Percentiles rank a stretch among this genome's conserved stretches.
phyloP scores from a whole-genome alignment of 2,797 vertebrate genomes.

The Anisognathus igniventris region DNA sequence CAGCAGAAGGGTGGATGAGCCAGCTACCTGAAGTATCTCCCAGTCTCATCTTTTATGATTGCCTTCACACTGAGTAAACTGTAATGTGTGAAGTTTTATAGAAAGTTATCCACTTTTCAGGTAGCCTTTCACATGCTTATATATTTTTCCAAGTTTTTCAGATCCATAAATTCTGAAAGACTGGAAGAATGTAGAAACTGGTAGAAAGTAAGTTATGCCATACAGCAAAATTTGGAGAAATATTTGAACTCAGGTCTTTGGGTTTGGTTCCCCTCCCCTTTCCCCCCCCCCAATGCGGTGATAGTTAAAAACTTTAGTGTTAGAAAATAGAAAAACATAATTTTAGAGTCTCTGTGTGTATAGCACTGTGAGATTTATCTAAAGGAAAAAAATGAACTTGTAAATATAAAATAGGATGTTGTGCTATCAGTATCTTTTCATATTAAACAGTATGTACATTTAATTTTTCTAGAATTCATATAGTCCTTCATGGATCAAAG shows the following conservation, averaged over 20 bases:
- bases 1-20: background rate
- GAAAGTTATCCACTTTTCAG: background rate
- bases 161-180: background rate
- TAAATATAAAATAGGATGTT: background rate
- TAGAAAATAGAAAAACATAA: background rate
- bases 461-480: background rate
- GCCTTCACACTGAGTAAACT: background rate
- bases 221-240: background rate
- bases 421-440: background rate
- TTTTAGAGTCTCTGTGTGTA: background rate
- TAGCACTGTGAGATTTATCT: too few species aligned
- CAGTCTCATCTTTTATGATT: background rate
- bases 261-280: rapidly evolving
- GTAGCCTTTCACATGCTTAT: background rate
- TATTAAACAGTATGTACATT: background rate
- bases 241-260: background rate
- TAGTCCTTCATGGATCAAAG: background rate
- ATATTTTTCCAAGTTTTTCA: background rate
- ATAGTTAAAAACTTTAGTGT: background rate
- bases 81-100: background rate
- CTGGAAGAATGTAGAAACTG: background rate
- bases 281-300: background rate
- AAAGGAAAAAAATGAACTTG: too few species aligned
- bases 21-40: background rate
- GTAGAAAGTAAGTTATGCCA: background rate